These are phyloP conservation scores for Panonychus citri DNA, from an alignment of 1,140 invertebrate species.

Conservation along the genomic window DNA sequence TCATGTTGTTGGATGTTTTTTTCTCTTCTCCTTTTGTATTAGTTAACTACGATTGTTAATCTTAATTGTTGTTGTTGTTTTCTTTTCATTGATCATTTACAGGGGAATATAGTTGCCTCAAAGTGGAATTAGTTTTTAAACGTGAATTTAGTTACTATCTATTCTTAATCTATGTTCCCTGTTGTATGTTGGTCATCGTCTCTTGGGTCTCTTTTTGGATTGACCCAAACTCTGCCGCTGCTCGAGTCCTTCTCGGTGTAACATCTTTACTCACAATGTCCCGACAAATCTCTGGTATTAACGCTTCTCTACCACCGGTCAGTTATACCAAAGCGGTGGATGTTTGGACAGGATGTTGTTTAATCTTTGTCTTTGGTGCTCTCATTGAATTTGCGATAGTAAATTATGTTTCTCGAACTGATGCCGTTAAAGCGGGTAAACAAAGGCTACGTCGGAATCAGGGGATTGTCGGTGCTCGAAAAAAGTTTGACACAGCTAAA, in stretches of 20 bases:
- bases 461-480: background rate
- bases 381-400: slow-evolving; percentile 23
- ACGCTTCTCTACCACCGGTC: slow-evolving; percentile 51
- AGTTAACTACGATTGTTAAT: background rate
- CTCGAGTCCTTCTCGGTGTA: slow-evolving; percentile 64
- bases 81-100: background rate
- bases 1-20: background rate
- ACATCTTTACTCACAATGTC: slow-evolving; percentile 67
- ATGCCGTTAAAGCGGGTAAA: background rate
- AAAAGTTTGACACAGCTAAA: background rate
- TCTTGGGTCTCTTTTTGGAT: slow-evolving; percentile 58
- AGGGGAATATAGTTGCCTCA: slow-evolving; percentile 10
- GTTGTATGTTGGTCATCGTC: slow-evolving; percentile 17
- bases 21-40: background rate
- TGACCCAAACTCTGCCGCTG: slow-evolving; percentile 65
- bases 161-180: slow-evolving; percentile 7
- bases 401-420: slow-evolving; percentile 15
- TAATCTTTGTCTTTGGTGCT: slow-evolving; percentile 21
- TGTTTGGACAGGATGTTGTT: slow-evolving; percentile 20
- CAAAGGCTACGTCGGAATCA: background rate
- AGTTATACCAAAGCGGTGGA: slow-evolving; percentile 24
- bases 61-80: background rate
- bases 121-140: slow-evolving; percentile 3
- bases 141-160: slow-evolving; percentile 10
- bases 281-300: slow-evolving; percentile 72